A percentile compares a stretch with the other conserved stretches of the same genome.
These are phyloP conservation scores for Acrobasis suavella DNA, from an alignment of 2,888 invertebrate genomes.

Conservation along the genomic window DNA sequence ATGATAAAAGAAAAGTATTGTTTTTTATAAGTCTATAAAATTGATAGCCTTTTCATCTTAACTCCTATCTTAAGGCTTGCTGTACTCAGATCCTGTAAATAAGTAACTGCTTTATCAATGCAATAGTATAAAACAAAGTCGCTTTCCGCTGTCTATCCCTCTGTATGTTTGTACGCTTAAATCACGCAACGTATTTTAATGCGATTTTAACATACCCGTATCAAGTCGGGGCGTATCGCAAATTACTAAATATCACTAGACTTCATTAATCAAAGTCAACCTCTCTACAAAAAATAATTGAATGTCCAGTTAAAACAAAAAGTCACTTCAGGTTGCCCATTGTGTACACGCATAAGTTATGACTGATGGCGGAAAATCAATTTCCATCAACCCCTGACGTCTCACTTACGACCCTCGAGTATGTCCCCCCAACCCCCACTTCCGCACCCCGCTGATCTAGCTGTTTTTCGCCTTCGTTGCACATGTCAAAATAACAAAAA, in stretches of 20 bases:
- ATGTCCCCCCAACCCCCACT: slow-evolving; percentile 36
- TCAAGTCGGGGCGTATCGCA: background rate
- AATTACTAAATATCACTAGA: background rate
- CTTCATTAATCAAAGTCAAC: too few relatives aligned
- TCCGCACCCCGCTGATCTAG: slow-evolving; percentile 56
- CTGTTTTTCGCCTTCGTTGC: slow-evolving; percentile 78
- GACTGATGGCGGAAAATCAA: slow-evolving; percentile 78
- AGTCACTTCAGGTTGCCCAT: slow-evolving; percentile 44
- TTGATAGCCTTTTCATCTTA: too few relatives aligned
- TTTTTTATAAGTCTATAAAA: too few relatives aligned
- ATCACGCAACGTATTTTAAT: too few relatives aligned
- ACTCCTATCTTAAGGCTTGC: too few relatives aligned
- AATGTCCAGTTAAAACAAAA: slow-evolving; percentile 17
- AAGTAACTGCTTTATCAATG: too few relatives aligned
- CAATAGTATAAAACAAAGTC: too few relatives aligned
- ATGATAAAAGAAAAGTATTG: too few relatives aligned
- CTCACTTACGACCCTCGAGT: slow-evolving; percentile 64
- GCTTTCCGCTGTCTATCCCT: too few relatives aligned
- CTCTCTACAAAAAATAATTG: background rate
- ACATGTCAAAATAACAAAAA: slow-evolving; percentile 78
- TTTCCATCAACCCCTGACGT: slow-evolving; percentile 75
- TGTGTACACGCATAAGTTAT: slow-evolving; percentile 60
- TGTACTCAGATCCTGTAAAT: too few relatives aligned
- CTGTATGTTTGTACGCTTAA: too few relatives aligned
- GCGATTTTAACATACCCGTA: too few relatives aligned